Conservation (phyloP, 2,888 invertebrate genomes). For the Lasioglossum vierecki region DNA sequence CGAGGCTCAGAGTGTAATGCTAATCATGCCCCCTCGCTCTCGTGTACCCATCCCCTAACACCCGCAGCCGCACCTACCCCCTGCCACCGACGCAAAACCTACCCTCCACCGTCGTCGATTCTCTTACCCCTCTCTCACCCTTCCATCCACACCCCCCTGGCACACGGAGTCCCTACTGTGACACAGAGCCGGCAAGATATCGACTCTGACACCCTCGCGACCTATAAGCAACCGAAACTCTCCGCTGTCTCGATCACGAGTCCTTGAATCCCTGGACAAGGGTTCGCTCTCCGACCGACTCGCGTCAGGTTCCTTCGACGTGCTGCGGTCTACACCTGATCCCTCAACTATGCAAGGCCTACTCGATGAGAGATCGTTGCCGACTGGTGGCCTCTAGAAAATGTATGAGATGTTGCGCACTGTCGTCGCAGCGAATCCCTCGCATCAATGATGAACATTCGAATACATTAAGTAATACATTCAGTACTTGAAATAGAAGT, state of each 20-base stretch:
- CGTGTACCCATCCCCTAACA: conserved; percentile 69
- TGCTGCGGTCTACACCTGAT: not conserved
- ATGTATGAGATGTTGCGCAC: not conserved
- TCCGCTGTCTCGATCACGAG: conserved; percentile 21
- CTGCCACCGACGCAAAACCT: conserved; percentile 49
- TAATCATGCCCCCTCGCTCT: conserved; percentile 82
- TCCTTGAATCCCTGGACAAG: conserved; percentile 20
- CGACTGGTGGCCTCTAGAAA: not conserved
- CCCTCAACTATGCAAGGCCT: not conserved
- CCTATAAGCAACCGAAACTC: conserved; percentile 71
- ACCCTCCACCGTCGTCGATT: conserved; percentile 53
- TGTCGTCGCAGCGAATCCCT: not conserved
- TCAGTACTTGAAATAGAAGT: not conserved
- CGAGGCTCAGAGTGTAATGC: conserved; percentile 84
- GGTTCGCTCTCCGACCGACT: not conserved
- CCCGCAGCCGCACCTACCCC: conserved; percentile 72
- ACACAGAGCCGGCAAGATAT: conserved; percentile 81
- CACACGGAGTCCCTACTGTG: conserved; percentile 73
- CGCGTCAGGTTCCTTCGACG: not conserved
- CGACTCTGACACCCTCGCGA: conserved; percentile 80
- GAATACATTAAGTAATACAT: not conserved
- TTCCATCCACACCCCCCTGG: conserved; percentile 34
- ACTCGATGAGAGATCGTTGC: not conserved
- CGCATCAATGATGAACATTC: not conserved
- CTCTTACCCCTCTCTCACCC: conserved; percentile 67